Base-by-base conservation (phyloP, 1,140 invertebrate genomes). In the Hesperophylax magnus region DNA sequence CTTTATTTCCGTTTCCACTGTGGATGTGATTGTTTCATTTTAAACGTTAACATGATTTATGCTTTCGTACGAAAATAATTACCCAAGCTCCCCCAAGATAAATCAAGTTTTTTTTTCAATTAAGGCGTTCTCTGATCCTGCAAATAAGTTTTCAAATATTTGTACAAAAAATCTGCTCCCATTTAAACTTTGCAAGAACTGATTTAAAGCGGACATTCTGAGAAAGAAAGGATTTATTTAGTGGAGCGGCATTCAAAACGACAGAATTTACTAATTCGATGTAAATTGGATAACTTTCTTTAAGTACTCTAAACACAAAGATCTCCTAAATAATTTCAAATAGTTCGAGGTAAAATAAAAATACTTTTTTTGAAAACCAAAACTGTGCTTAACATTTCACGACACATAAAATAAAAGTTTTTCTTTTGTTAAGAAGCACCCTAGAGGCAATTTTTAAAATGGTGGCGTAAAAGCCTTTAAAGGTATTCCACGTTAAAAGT, bases 41-140 rank as follows among this genome's bases (percentile, higher is more conserved):
- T 71, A 71, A 71, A 71, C 39, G 67, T 24, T 71, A 47, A 47
- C 67, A 52, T 71, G 67, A 71, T 52, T 71, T 71, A 71, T 71
- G n/a, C 14, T 27, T 34, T 22, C 11, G 63, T 27, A 39, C 7
- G 39, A 52, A 53, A 71, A 47, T 65, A 65, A 47, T 47, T 47
- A 47, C 39, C 39, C 39, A 14, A 47, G 8, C 11, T 14, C 61
- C 15, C 61, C 24, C 61, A 17, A 65, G 20, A 65, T 65, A 65
- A 65, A 65, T 58, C 56, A 58, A 58, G n/a, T 58, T 20, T 58
- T 47, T 47, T 47, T 58, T 58, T 20, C 56, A 58, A 58, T 58
- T 58, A 58, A 18, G 56, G 39, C 39, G 8, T 47, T 14, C 39
- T 47, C 39, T 14, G 39, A 47, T 47, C 39, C 39, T 1, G 11